A percentile compares a stretch with the other conserved stretches of the same genome.
Conservation (phyloP, 2,888 invertebrate species). For the Orthosia gracilis region DNA sequence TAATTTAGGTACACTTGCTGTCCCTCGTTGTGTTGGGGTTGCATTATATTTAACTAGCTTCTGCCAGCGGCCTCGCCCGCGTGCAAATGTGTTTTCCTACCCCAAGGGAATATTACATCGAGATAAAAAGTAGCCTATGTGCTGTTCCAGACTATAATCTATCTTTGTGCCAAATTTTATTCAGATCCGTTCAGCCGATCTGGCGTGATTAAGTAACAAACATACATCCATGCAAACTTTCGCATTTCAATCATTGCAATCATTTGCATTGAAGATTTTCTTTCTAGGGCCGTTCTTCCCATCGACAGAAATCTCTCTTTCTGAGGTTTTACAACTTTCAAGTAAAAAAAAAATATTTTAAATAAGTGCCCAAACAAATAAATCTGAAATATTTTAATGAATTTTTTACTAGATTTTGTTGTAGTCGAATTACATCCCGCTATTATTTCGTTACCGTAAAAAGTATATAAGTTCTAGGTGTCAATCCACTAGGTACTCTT, state of each 20-base stretch:
- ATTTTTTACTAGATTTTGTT: not conserved
- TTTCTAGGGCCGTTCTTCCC: not conserved
- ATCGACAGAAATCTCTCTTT: too few species aligned
- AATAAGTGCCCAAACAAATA: not conserved
- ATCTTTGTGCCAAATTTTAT: too few species aligned
- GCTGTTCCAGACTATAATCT: too few species aligned
- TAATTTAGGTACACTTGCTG: not conserved
- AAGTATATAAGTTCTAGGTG: not conserved
- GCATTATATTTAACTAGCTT: too few species aligned
- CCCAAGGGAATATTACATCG: too few species aligned
- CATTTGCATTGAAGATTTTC: not conserved
- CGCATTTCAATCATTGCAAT: not conserved
- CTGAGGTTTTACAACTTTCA: not conserved
- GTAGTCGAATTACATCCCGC: not conserved
- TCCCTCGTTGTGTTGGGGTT: not conserved
- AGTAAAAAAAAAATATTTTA: not conserved
- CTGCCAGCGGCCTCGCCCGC: too few species aligned
- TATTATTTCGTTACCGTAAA: constrained; percentile 9
- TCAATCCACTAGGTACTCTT: not conserved
- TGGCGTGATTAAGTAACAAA: too few species aligned
- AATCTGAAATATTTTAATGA: not conserved
- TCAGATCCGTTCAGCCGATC: too few species aligned
- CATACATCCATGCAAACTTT: too few species aligned
- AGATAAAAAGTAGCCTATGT: too few species aligned
- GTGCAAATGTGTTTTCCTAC: too few species aligned